These are phyloP conservation scores for Xerus rutilus DNA, from an alignment of 2,797 vertebrate genomes.

Conservation along the genomic window DNA sequence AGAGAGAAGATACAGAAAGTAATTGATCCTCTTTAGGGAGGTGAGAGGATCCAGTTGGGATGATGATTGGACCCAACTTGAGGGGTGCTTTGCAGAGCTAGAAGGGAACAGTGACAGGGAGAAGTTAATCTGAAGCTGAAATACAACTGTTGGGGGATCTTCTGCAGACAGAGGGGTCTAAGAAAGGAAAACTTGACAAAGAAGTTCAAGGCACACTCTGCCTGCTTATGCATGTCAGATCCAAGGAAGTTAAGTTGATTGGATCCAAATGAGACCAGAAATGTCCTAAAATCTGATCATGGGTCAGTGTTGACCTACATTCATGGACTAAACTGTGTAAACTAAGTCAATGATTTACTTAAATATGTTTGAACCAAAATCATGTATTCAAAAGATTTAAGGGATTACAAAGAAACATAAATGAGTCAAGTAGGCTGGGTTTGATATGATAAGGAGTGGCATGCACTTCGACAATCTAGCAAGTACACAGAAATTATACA, in stretches of 20 bases:
- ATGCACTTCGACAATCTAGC: background rate
- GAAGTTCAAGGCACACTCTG: background rate
- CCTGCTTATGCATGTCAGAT: background rate
- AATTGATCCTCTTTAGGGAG: background rate
- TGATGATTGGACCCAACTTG: background rate
- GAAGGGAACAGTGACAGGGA: background rate
- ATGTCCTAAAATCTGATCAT: background rate
- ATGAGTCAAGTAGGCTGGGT: background rate
- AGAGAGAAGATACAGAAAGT: background rate
- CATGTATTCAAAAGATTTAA: background rate
- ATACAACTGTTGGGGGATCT: background rate
- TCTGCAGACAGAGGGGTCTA: background rate
- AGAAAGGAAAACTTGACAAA: background rate
- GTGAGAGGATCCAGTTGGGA: background rate
- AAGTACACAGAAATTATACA: background rate
- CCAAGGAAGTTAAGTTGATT: background rate
- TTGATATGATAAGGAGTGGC: background rate
- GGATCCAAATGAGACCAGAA: background rate
- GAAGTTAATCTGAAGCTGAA: background rate
- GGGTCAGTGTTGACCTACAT: background rate
- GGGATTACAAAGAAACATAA: background rate
- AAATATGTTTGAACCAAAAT: background rate
- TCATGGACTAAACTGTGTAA: background rate
- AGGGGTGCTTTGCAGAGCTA: background rate
- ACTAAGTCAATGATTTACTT: slow-evolving; percentile 38